These are phyloP conservation scores for Isaurus tuberculatus DNA, from an alignment of 92 coral and sea anemone species.

Conservation along the genomic window DNA sequence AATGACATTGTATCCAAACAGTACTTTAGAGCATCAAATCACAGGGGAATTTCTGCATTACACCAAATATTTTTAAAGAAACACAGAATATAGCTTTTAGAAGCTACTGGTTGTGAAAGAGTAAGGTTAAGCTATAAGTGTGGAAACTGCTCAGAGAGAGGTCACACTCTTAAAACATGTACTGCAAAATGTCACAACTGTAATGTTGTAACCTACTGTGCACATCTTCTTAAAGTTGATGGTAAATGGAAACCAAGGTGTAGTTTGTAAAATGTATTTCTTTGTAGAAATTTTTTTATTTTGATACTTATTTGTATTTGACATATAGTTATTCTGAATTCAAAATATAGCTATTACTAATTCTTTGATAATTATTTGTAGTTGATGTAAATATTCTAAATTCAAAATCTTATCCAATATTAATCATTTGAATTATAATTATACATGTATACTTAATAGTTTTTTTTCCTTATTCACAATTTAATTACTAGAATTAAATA, in stretches of 20 bases:
- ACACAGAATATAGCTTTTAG: conserved; percentile 55
- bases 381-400: too few relatives aligned
- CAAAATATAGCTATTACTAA: too few relatives aligned
- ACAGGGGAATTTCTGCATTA: conserved; percentile 61
- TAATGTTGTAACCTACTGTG: conserved; percentile 32
- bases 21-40: conserved; percentile 68
- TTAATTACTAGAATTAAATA: too few relatives aligned
- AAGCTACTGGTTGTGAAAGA: conserved; percentile 68
- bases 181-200: conserved; percentile 54
- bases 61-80: conserved; percentile 62
- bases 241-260: conserved; percentile 48
- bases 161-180: conserved; percentile 73
- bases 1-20: conserved; percentile 63
- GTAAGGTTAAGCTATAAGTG: conserved; percentile 53
- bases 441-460: too few relatives aligned
- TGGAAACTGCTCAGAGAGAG: conserved; percentile 48
- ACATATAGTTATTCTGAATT: too few relatives aligned
- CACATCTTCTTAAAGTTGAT: conserved; percentile 47
- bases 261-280: conserved; percentile 9
- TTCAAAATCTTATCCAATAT: too few relatives aligned
- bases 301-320: too few relatives aligned
- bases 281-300: too few relatives aligned
- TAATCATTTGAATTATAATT: too few relatives aligned
- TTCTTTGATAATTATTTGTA: too few relatives aligned
- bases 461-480: too few relatives aligned